phyloP scores from a whole-genome alignment of 2,113 vertebrate genomes.

The Cyprinus carpio region DNA sequence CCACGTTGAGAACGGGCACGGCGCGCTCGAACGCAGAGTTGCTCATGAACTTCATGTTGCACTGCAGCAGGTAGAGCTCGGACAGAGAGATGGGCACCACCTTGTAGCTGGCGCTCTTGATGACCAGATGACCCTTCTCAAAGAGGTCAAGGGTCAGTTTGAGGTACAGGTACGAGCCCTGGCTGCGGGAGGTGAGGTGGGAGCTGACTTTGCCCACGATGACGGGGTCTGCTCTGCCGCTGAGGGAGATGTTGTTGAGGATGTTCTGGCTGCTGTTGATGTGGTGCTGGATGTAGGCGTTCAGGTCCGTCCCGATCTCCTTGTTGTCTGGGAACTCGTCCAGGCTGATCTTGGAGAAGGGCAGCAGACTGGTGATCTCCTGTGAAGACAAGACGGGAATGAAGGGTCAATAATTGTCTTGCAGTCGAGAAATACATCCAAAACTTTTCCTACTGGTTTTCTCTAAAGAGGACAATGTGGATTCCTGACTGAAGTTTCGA shows the following conservation, averaged over 20 bases:
- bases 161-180: slow-evolving; percentile 95
- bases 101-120: slow-evolving; percentile 98
- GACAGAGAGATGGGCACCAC: slow-evolving; percentile 94
- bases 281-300: slow-evolving; percentile 90
- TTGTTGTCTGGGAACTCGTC: slow-evolving; percentile 87
- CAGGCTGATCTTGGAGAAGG: slow-evolving; percentile 85
- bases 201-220: slow-evolving; percentile 89
- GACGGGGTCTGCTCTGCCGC: slow-evolving; percentile 87
- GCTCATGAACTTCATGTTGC: slow-evolving; percentile 98
- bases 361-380: slow-evolving; percentile 86
- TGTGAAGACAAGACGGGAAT: slow-evolving; percentile 52
- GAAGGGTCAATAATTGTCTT: too few species aligned
- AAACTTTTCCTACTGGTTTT: background rate
- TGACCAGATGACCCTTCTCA: slow-evolving; percentile 92
- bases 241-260: slow-evolving; percentile 92
- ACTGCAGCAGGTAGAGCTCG: slow-evolving; percentile 94
- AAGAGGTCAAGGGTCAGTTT: slow-evolving; percentile 97
- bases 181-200: slow-evolving; percentile 91
- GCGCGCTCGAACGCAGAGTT: slow-evolving; percentile 92
- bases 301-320: slow-evolving; percentile 89
- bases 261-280: slow-evolving; percentile 89
- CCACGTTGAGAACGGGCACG: slow-evolving; percentile 88
- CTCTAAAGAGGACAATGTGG: too few species aligned
- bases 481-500: too few species aligned
- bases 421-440: background rate